Conservation (phyloP, 2,797 vertebrate genomes). For the Pipistrellus pipistrellus region DNA sequence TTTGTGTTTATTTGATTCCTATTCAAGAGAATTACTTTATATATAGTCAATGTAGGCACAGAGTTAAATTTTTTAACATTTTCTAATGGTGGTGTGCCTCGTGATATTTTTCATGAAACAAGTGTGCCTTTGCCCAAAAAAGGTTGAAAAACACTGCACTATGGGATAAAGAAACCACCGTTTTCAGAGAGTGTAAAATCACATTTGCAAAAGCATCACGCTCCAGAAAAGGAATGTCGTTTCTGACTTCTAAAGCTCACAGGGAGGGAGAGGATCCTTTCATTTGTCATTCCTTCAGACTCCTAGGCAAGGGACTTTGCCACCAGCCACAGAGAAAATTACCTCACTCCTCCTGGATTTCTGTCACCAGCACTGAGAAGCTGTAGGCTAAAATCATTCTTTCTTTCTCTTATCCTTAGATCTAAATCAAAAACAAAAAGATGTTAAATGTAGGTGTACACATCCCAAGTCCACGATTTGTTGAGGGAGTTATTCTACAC, state of each 20-base stretch:
- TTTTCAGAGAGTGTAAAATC: conserved; percentile 64
- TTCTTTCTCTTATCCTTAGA: neutral
- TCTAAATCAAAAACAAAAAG: conserved; percentile 23
- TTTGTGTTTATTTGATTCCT: too few relatives aligned
- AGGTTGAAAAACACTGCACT: too few relatives aligned
- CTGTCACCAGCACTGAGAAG: neutral
- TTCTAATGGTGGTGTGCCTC: too few relatives aligned
- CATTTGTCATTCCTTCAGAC: conserved; percentile 26
- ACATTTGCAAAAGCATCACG: conserved; percentile 18
- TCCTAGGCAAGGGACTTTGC: neutral
- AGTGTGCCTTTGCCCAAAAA: too few relatives aligned
- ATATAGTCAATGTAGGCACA: too few relatives aligned
- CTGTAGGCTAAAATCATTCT: neutral
- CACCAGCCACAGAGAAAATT: neutral
- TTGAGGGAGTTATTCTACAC: neutral
- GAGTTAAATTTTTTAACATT: too few relatives aligned
- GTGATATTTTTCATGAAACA: too few relatives aligned
- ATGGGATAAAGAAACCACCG: neutral
- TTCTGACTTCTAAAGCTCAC: conserved; percentile 41
- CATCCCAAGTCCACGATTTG: neutral
- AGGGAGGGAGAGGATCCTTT: neutral
- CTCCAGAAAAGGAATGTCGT: neutral
- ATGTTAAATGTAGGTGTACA: neutral
- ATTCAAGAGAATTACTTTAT: too few relatives aligned
- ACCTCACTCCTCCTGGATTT: neutral